Evolutionary conservation across 2,113 vertebrate genomes (phyloP), one percentile per base, ranked within the genome.

Genomic region (Bubo blakistoni): DNA sequence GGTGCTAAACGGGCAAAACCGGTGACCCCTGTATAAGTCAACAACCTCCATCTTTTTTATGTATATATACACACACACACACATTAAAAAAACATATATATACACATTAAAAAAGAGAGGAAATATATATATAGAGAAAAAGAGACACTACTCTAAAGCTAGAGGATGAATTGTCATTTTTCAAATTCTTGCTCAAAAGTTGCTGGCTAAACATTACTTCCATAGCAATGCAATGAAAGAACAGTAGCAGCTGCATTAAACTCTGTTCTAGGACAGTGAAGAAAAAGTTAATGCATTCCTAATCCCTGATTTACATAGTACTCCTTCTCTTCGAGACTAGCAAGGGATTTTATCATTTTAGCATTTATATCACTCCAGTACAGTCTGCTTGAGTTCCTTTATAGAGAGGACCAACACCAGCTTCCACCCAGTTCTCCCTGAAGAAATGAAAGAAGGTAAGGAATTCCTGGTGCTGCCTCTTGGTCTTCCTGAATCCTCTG

Each of bases 71-170:
- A 18, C 11, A 38, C 44, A 46, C 44, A 44, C 44, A 25, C 1
- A 36, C 9, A 51, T 12, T 26, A 13, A 30, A 52, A 34, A 19
- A 11, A 34, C 17, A 30, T 7, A 9, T 7, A 21, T 4, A n/a
- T 7, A 25, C 1, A 36, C 7, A 51, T 15, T 38, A 13, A 30
- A 52, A 34, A 19, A 13, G 1, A 79, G 7, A 36, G 4, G 15
- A 1, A 32, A 34, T 0, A 49, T 22, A 34, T 6, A 22, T 9
- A 66, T 1, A 24, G 0, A 49, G 13, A 34, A 22, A 40, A 12
- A 10, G 12, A 66, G 11, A 62, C 16, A 79, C 34, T 34, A 34
- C 16, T 44, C 44, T 55, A 16, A 87, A 91, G 58, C 27, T 36
- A 47, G 69, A 57, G 13, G 27, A 34, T 55, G 15, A 72, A 59